Conservation (phyloP, 2,888 invertebrate species). For the Mycalesis mineus region DNA sequence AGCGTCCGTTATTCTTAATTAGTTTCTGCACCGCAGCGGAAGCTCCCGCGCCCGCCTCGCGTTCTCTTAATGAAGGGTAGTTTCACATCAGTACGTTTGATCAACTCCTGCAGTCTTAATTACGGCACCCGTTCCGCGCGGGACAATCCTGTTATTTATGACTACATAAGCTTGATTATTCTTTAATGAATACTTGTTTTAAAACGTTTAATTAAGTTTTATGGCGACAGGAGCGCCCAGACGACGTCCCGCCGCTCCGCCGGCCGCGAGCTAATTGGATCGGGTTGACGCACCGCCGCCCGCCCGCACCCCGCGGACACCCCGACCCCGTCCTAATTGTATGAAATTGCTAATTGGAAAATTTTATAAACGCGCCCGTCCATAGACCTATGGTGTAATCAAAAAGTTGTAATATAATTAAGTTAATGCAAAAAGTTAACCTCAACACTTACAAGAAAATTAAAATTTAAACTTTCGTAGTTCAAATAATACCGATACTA, state of each 20-base stretch:
- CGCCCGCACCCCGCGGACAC: slow-evolving; percentile 34
- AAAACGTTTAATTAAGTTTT: slow-evolving; percentile 80
- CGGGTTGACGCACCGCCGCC: slow-evolving; percentile 70
- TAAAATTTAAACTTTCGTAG: neutral
- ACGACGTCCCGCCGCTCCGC: slow-evolving; percentile 71
- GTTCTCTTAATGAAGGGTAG: slow-evolving; percentile 77
- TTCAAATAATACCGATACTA: neutral
- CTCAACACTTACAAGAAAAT: neutral
- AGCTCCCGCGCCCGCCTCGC: slow-evolving; percentile 61
- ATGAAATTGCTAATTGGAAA: slow-evolving; percentile 79
- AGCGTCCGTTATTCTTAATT: slow-evolving; percentile 79
- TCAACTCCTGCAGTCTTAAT: slow-evolving; percentile 79
- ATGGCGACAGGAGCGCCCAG: slow-evolving; percentile 74
- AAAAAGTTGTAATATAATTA: slow-evolving; percentile 7
- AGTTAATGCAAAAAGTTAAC: neutral
- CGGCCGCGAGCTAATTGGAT: slow-evolving; percentile 78
- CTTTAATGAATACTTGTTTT: slow-evolving; percentile 80
- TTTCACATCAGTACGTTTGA: slow-evolving; percentile 79
- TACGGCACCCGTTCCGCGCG: slow-evolving; percentile 76
- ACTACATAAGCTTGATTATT: slow-evolving; percentile 80
- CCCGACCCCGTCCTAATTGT: slow-evolving; percentile 70
- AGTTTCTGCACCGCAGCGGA: slow-evolving; percentile 79
- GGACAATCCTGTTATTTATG: slow-evolving; percentile 79
- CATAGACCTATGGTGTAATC: slow-evolving; percentile 55
- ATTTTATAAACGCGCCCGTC: slow-evolving; percentile 76